These are phyloP conservation scores for Conchocele bisecta DNA, from an alignment of 2,888 invertebrate genomes.

Conservation along the genomic window DNA sequence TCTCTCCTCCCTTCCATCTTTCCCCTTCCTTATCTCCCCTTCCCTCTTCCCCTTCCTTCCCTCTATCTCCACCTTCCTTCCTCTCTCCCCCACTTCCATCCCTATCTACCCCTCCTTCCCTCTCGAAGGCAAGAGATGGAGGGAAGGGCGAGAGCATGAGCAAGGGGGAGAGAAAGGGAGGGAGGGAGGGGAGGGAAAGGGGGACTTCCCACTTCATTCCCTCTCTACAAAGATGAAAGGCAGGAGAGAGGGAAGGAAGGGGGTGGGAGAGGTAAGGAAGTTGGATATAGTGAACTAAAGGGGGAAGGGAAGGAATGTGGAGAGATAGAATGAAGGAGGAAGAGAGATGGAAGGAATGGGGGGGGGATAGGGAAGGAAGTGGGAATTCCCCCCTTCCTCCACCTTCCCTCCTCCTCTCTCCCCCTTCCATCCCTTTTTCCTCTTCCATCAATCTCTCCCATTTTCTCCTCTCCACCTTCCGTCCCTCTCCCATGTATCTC, in stretches of 20 bases:
- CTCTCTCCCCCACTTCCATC: no score
- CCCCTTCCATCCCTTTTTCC: neutral
- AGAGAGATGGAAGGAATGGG: neutral
- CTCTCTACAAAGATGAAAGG: no score
- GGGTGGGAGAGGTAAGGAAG: neutral
- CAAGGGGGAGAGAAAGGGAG: neutral
- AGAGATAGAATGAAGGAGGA: neutral
- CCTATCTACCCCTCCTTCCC: neutral
- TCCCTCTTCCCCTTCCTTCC: no score
- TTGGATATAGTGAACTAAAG: neutral
- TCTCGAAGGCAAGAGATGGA: neutral
- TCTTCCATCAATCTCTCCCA: conserved; percentile 1
- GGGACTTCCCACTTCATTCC: no score
- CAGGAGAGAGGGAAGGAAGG: neutral
- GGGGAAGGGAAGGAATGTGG: no score
- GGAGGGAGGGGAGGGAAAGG: neutral
- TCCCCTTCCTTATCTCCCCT: neutral
- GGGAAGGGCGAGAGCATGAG: neutral
- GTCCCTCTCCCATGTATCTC: neutral
- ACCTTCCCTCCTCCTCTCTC: neutral
- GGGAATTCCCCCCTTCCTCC: neutral
- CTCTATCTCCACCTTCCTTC: neutral
- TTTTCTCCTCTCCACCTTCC: neutral
- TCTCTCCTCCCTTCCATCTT: neutral
- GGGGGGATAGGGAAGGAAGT: neutral